Base-by-base conservation (phyloP, 2,888 invertebrate species). In the Drosophila picticornis region DNA sequence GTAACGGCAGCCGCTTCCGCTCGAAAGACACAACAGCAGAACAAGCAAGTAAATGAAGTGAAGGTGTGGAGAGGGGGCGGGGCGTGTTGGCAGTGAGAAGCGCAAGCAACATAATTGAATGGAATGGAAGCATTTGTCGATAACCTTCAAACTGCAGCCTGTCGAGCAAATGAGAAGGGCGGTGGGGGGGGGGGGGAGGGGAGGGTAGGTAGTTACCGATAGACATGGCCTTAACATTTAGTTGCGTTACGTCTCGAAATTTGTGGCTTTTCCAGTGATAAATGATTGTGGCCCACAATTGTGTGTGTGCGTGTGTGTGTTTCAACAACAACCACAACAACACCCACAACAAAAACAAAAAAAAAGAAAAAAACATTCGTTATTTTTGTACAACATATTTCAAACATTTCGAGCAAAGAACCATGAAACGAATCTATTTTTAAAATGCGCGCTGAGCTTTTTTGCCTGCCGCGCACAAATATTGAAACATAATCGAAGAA, bases 401-500 rank as follows among this genome's bases (percentile, higher is more conserved):
- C 84, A 90, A 85, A 85, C 86, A 85, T 88, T 85, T 86, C 72
- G 65, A 73, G 60, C 63, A 77, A 81, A 78, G 81, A 85, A 88
- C 90, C 90, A 85, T 90, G 91, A 91, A 86, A 81, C 59, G 74
- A 82, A 79, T 81, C 90, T 91, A 91, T 90, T 90, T 89, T 73
- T 90, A 89, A 90, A 90, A 51, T 58, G 68, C 61, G 74, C 75
- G 84, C 84, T 69, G 90, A 87, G 90, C 90, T 90, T 87, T 87
- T 87, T 87, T 56, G 79, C 59, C 50, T 81, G 71, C 75, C 75
- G 76, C 80, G 77, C 67, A 77, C 74, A 90, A 90, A 89, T 90
- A 90, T 87, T 90, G 88, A 91, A 90, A 88, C 88, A 87, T 89
- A 91, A 90, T 91, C 90, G 86, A 89, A 88, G 74, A 85, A 85